Conservation (phyloP, 2,797 vertebrate species). For the Lepus townsendii region DNA sequence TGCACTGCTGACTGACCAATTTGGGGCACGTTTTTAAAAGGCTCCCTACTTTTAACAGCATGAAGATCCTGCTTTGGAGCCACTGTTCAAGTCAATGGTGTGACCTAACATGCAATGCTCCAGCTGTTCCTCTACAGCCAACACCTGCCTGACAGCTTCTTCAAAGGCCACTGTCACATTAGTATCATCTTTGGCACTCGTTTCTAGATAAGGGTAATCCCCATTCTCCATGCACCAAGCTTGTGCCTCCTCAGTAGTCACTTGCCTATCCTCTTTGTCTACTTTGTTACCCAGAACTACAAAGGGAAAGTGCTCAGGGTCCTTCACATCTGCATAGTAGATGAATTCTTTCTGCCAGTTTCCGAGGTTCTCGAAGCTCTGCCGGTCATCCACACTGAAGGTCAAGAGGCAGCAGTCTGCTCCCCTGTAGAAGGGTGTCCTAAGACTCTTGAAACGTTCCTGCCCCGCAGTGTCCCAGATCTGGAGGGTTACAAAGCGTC, state of each 20-base stretch:
- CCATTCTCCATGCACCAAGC: constrained; percentile 97
- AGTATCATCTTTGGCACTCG: constrained; percentile 98
- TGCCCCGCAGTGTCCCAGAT: constrained; percentile 99
- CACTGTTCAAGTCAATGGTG: constrained; percentile 95
- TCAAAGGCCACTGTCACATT: constrained; percentile 97
- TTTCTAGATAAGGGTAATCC: constrained; percentile 97
- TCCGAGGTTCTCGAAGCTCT: constrained; percentile 97
- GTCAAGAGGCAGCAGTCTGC: constrained; percentile 99
- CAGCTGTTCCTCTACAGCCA: constrained; percentile 95
- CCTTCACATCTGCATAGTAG: constrained; percentile 96
- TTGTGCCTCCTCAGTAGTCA: constrained; percentile 95
- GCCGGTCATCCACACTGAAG: constrained; percentile 96
- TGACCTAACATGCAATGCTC: constrained; percentile 95
- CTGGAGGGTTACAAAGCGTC: constrained; percentile 97
- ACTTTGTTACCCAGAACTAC: constrained; percentile 98
- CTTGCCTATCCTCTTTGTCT: constrained; percentile 95
- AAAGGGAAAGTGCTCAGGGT: constrained; percentile 96
- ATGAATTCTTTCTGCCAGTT: constrained; percentile 99
- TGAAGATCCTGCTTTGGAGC: constrained; percentile 92
- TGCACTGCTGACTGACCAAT: constrained; percentile 9
- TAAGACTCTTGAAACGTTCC: constrained; percentile 98
- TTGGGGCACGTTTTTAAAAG: not conserved
- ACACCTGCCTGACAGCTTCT: constrained; percentile 96
- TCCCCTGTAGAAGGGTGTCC: constrained; percentile 98
- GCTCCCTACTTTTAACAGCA: constrained; percentile 91